Conservation (phyloP, 1,140 invertebrate species). For the Hyles euphorbiae region DNA sequence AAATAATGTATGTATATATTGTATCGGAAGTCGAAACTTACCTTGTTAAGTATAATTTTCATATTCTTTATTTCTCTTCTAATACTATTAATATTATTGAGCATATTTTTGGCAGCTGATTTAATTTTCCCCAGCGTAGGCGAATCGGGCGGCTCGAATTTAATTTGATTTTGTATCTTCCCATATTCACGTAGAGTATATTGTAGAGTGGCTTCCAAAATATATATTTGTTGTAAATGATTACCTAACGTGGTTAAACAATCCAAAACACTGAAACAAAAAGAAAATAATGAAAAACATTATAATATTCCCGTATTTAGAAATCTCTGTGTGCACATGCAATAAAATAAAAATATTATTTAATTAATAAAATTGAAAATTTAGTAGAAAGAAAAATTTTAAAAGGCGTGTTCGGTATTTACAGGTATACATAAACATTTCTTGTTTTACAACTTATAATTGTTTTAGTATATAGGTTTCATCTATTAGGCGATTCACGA, state of each 20-base stretch:
- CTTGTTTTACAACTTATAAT: no score
- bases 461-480: no score
- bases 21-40: constrained; percentile 12
- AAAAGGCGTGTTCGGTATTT: no score
- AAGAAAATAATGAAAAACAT: neutral
- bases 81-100: constrained; percentile 47
- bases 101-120: constrained; percentile 38
- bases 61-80: constrained; percentile 48
- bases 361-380: no score
- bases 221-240: constrained; percentile 60
- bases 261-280: constrained; percentile 50
- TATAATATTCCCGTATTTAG: no score
- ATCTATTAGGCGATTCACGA: no score
- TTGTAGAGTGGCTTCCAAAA: constrained; percentile 54
- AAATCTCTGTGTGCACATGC: no score
- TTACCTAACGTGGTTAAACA: constrained; percentile 59
- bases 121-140: constrained; percentile 32
- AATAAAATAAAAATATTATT: no score
- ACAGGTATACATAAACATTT: no score
- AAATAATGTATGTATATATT: neutral
- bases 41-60: constrained; percentile 44
- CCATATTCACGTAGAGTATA: constrained; percentile 51
- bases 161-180: constrained; percentile 47
- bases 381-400: no score
- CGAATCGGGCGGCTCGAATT: constrained; percentile 54